Base-by-base conservation (phyloP, 2,797 vertebrate species). In the Furcifer pardalis region DNA sequence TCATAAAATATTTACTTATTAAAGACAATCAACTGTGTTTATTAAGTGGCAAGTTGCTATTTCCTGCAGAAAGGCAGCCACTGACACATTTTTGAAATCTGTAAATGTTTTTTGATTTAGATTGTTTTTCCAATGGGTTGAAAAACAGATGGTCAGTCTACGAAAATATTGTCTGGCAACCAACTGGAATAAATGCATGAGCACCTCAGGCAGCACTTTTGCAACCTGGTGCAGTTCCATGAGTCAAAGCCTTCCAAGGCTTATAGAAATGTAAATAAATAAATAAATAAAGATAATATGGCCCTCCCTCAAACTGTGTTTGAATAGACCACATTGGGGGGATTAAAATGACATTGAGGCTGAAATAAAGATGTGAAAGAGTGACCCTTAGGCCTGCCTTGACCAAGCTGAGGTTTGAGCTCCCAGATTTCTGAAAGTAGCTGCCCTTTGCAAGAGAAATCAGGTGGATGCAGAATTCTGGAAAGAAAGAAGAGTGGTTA, bases 361-460 rank as follows among this genome's bases (percentile, higher is more conserved):
- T 25, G 6, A 37, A 27, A 27, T 9, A 17, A 27, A 44, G 27
- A 8, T 2, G 17, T 1, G 13, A 56, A 12, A 30, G 30, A 7
- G 5, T 30, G n/a, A 35, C n/a, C 60, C 49, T 23, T 23, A 13
- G 68, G 37, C 37, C 27, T 1, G 15, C 56, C 79, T 52, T 86
- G 75, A 73, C 5, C 80, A 62, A 66, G 66, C 81, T 56, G 75
- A 83, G 66, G 19, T 79, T 66, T 89, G 90, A 32, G 88, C 73
- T 91, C 90, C 91, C 87, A 80, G 81, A 75, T 52, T 0, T 40
- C 90, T 49, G 86, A 84, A 88, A 87, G 78, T 79, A 81, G 87
- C 88, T 85, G 92, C 87, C 59, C 82, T 92, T 94, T 94, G 95
- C 90, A 94, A 60, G 89, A 94, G 90, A 95, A 92, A 89, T 46